A percentile compares a stretch with the other conserved stretches of the same genome.
phyloP scores from a whole-genome alignment of 2,888 invertebrate genomes.

The Drosophila longiperda region DNA sequence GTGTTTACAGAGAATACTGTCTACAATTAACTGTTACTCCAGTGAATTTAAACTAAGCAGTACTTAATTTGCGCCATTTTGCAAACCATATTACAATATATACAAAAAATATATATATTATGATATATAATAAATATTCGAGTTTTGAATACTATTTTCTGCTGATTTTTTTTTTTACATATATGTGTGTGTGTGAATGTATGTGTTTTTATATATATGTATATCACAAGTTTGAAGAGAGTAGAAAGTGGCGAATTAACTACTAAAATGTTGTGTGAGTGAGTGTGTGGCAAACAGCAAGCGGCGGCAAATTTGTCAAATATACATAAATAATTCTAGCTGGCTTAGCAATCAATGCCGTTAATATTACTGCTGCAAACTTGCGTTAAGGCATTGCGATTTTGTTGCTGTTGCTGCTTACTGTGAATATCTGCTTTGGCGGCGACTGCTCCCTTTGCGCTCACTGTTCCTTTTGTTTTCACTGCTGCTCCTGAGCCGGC shows the following conservation, averaged over 20 bases:
- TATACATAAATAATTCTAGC: neutral
- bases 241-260: conserved; percentile 68
- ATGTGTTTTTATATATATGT: conserved; percentile 46
- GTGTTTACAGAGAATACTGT: neutral
- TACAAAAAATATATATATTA: conserved; percentile 16
- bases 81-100: conserved; percentile 16
- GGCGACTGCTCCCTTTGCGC: neutral
- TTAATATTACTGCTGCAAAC: conserved; percentile 43
- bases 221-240: conserved; percentile 79
- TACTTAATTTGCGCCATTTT: conserved; percentile 12
- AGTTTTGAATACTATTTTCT: conserved; percentile 12
- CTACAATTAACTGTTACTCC: neutral
- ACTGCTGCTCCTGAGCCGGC: neutral
- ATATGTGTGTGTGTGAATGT: neutral
- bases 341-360: conserved; percentile 64
- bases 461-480: neutral
- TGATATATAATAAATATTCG: conserved; percentile 3
- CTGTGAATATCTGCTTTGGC: neutral
- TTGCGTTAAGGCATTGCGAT: conserved; percentile 35
- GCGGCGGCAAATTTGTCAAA: conserved; percentile 20
- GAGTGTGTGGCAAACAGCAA: conserved; percentile 44
- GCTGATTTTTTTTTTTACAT: conserved; percentile 11
- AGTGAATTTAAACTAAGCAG: neutral
- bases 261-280: conserved; percentile 52
- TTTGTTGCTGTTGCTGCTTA: conserved; percentile 53